A percentile compares a stretch with the other conserved stretches of the same genome.
Conservation (phyloP, 2,888 invertebrate species). For the Crioceris asparagi region DNA sequence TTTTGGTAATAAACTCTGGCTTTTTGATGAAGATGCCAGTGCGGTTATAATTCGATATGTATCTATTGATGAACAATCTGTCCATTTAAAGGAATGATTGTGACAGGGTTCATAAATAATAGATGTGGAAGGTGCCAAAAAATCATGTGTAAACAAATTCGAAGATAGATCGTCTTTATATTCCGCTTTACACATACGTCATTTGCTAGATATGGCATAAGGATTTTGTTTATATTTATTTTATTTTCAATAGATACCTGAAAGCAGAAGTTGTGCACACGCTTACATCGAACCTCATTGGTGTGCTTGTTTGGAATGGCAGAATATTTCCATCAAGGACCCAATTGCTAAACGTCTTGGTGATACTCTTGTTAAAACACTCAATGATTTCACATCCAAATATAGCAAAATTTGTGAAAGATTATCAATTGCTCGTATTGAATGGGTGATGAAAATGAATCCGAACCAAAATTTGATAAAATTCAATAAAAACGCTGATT, state of each 20-base stretch:
- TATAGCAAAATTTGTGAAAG: conserved; percentile 49
- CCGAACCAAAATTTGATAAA: conserved; percentile 58
- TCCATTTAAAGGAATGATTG: too few relatives aligned
- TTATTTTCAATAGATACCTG: conserved; percentile 48
- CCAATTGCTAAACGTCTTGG: conserved; percentile 45
- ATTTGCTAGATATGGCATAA: too few relatives aligned
- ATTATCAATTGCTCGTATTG: conserved; percentile 43
- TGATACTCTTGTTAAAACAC: conserved; percentile 46
- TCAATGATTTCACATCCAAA: conserved; percentile 48
- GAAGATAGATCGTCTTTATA: too few relatives aligned
- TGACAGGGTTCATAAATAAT: too few relatives aligned
- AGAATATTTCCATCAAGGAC: conserved; percentile 44
- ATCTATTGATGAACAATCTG: too few relatives aligned
- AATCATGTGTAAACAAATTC: too few relatives aligned
- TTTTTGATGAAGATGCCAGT: too few relatives aligned
- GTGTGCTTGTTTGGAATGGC: conserved; percentile 88
- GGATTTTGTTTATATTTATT: too few relatives aligned
- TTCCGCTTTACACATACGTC: too few relatives aligned
- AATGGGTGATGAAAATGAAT: conserved; percentile 59
- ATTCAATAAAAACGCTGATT: conserved; percentile 63
- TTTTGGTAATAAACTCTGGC: too few relatives aligned
- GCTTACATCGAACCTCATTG: conserved; percentile 92
- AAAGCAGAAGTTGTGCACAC: conserved; percentile 68
- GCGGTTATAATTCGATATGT: too few relatives aligned
- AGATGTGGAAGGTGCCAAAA: too few relatives aligned